Base-by-base conservation (phyloP, 2,113 vertebrate genomes). In the Progne subis region DNA sequence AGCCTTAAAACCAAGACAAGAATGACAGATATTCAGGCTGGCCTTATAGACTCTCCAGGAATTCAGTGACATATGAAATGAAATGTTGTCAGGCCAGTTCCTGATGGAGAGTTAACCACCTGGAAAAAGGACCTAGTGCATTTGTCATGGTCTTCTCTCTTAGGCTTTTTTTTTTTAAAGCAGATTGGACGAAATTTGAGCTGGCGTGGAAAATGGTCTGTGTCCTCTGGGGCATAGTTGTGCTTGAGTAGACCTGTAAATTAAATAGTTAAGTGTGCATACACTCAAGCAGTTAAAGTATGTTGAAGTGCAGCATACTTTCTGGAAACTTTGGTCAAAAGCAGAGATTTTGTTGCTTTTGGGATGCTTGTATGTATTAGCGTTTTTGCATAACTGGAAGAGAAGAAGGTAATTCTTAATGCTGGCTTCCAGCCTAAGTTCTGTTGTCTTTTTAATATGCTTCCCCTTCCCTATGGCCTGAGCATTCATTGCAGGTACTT, bases 11-110 rank as follows among this genome's bases (percentile, higher is more conserved):
- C 8, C 4, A 41, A 52, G 32, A 43, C 24, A 50, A 47, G 44
- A 75, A 18, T 24, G 18, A 56, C 34, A 46, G 17, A 20, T 64
- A 9, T 31, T 14, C 1, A 6, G 31, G 11, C 34, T 92, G 59
- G 20, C 56, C 31, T 70, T 50, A 14, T 0, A 39, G 43, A 20
- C 26, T 71, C 18, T 44, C 3, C 18, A 0, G 14, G 34, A 61
- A 5, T 59, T 88, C 34, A 52, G 18, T 70, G 59, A 37, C 21
- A 13, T 11, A 34, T 9, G 14, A 76, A 90, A 26, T 52, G 1
- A 37, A 37, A 18, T 34, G 23, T 50, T 74, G 18, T 63, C 24
- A 67, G 43, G n/a, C 34, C 28, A 52, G 43, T 69, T 80, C 29
- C 16, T 85, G 13, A 15, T 32, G 44, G 53, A 82, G 55, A 74